These are phyloP conservation scores for Sipha maydis DNA, from an alignment of 2,888 invertebrate genomes.

Conservation along the genomic window DNA sequence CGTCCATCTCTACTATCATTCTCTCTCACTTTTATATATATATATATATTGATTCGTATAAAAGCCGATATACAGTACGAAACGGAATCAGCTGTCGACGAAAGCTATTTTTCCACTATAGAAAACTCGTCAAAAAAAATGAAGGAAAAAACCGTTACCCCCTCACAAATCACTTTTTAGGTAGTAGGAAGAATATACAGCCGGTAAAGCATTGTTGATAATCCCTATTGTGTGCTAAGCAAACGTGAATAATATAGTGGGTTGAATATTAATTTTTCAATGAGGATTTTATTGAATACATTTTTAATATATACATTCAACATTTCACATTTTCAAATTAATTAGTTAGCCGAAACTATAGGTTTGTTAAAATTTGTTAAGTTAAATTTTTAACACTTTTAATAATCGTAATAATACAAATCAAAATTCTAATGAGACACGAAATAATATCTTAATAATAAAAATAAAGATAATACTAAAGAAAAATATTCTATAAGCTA, in stretches of 20 bases:
- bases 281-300: conserved; percentile 1
- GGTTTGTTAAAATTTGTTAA: neutral
- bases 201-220: conserved; percentile 55
- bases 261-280: conserved; percentile 46
- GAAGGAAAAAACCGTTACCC: conserved; percentile 36
- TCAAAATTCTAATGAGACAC: neutral
- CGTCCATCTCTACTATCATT: conserved; percentile 56
- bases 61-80: conserved; percentile 40
- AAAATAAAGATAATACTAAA: neutral
- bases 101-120: conserved; percentile 52
- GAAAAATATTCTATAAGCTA: neutral
- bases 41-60: conserved; percentile 39
- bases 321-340: conserved; percentile 27
- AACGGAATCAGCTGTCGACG: conserved; percentile 59
- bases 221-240: conserved; percentile 45
- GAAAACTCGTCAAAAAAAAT: conserved; percentile 49
- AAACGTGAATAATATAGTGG: conserved; percentile 47
- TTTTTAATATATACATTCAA: neutral
- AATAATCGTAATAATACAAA: neutral
- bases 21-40: conserved; percentile 30
- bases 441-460: neutral
- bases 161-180: conserved; percentile 55
- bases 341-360: conserved; percentile 22
- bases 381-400: neutral
- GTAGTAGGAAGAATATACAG: neutral